Evolutionary conservation across 2,888 invertebrate species (phyloP), one percentile per base, ranked within the genome.

Genomic region (Eumerus sabulonum): DNA sequence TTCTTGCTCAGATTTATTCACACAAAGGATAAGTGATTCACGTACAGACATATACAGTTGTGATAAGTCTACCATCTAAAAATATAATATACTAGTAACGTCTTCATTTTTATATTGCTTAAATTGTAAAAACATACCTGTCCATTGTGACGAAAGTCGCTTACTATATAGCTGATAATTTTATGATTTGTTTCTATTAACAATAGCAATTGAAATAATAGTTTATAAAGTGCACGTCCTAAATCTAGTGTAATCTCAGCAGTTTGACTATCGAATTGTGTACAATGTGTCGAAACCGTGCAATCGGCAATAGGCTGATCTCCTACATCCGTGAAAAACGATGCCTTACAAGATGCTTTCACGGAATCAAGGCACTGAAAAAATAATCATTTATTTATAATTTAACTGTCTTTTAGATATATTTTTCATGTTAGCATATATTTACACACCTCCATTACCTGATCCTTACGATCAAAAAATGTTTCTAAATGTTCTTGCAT

Each of bases 401-500:
- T n/a, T n/a, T n/a, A n/a, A n/a, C n/a, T n/a, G 7, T 27, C 27
- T 27, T 27, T 2, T 7, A 27, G 3, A 27, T 4, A 27, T 27
- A 27, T 27, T 27, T 27, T n/a, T n/a, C n/a, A n/a, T n/a, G n/a
- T n/a, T 27, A 27, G 7, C 7, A 27, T 27, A 27, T 7, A 27
- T 27, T 27, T 27, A 7, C 38, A 5, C 87, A 95, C 95, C 92
- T 95, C 95, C 0, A 93, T 90, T 0, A 96, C 95, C 85, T 97
- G 96, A 86, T 98, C 97, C 84, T 95, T 94, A 73, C 96, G 92
- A 88, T 98, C 97, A 83, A 96, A 93, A 87, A 96, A 98, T 0
- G 98, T 98, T 88, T 98, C 98, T 82, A 98, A 92, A 88, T 98
- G 98, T 85, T 98, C 98, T 85, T 97, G 96, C 82, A 98, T 94